These are phyloP conservation scores for Trilocha varians DNA, from an alignment of 2,888 invertebrate genomes.

Conservation along the genomic window DNA sequence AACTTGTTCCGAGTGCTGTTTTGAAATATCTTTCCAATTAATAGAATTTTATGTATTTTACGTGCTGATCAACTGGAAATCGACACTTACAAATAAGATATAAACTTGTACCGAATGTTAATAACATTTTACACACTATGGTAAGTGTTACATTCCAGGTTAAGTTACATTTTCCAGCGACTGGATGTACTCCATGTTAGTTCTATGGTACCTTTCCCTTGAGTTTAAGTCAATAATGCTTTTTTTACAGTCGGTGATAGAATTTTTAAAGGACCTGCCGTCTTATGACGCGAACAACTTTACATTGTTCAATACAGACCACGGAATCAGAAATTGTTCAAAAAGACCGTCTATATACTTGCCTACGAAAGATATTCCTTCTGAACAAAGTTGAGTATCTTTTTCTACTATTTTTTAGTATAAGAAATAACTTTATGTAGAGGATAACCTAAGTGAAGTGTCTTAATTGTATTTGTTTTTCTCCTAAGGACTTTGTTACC, in stretches of 20 bases:
- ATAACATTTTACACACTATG: conserved; percentile 15
- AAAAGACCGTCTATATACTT: conserved; percentile 93
- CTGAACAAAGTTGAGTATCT: conserved; percentile 88
- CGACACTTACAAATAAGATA: not conserved
- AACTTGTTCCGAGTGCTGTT: too few relatives aligned
- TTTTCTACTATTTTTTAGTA: too few relatives aligned
- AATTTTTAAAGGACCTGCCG: conserved; percentile 93
- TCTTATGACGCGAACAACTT: conserved; percentile 94
- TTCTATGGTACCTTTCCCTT: conserved; percentile 24
- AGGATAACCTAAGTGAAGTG: too few relatives aligned
- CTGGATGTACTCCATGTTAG: conserved; percentile 20
- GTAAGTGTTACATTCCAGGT: not conserved
- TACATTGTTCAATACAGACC: conserved; percentile 90
- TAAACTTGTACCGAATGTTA: not conserved
- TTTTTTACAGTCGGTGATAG: conserved; percentile 83
- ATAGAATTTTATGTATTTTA: too few relatives aligned
- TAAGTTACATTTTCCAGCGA: too few relatives aligned
- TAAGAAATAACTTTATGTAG: too few relatives aligned
- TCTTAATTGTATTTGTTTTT: conserved; percentile 1
- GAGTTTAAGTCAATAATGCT: conserved; percentile 18
- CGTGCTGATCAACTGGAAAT: not conserved
- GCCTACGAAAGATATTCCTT: conserved; percentile 92
- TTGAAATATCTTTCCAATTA: too few relatives aligned
- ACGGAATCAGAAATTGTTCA: conserved; percentile 84
- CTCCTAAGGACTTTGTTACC: not conserved